These are phyloP conservation scores for Psittacula cyanocephala DNA, from an alignment of 2,113 vertebrate genomes.

Conservation along the genomic window DNA sequence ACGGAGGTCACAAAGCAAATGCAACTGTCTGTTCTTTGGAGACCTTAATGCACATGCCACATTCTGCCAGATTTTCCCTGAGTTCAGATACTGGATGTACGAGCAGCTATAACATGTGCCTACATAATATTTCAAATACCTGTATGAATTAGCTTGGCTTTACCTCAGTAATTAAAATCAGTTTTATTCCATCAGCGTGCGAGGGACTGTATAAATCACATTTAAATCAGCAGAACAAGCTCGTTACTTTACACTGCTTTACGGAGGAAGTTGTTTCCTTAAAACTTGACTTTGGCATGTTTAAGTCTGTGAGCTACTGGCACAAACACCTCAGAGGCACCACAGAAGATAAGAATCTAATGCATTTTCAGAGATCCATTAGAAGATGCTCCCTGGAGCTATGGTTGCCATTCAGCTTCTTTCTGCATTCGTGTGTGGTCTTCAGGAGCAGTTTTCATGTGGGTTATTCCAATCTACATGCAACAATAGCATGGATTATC, in stretches of 20 bases:
- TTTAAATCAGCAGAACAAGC: background rate
- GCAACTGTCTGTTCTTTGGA: background rate
- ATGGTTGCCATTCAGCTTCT: background rate
- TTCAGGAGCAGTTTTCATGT: slow-evolving; percentile 25
- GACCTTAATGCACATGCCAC: background rate
- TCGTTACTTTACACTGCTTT: background rate
- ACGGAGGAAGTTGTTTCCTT: background rate
- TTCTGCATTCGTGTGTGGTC: slow-evolving; percentile 38
- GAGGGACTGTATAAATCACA: background rate
- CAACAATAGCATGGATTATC: slow-evolving; percentile 18
- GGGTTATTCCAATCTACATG: background rate
- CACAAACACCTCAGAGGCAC: background rate
- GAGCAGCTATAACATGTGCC: background rate
- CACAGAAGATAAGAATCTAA: slow-evolving; percentile 28
- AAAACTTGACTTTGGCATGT: background rate
- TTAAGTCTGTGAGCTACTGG: background rate
- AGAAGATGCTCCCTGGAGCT: slow-evolving; percentile 37
- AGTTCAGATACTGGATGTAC: background rate
- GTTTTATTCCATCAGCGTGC: background rate
- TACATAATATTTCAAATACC: background rate
- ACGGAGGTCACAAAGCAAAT: background rate
- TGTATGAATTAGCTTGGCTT: background rate
- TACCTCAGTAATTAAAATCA: background rate
- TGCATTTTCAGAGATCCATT: slow-evolving; percentile 39
- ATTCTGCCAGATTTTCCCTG: background rate